Evolutionary conservation across 2,797 vertebrate species (phyloP).

Genomic region (Channallabes apus): DNA sequence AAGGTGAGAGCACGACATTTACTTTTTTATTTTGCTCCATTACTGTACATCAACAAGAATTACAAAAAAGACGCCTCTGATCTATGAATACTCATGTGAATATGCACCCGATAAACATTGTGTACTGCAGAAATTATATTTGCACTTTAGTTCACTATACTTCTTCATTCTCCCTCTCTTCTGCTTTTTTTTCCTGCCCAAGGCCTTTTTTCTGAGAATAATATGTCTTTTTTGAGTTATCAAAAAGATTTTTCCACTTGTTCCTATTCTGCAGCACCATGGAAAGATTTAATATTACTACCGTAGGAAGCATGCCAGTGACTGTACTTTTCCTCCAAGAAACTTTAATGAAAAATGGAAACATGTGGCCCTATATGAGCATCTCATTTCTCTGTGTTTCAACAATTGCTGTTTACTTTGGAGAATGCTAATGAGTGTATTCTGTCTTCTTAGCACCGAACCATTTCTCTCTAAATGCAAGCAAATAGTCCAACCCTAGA

Average conservation of each 20-base stretch:
- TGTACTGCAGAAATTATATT: conserved; percentile 25
- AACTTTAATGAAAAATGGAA: conserved; percentile 21
- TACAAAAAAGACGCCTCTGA: conserved; percentile 41
- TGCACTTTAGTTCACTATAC: background rate
- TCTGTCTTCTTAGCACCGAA: conserved; percentile 2
- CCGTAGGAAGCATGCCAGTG: background rate
- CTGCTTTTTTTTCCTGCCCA: background rate
- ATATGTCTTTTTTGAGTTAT: conserved; percentile 17
- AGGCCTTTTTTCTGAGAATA: conserved; percentile 11
- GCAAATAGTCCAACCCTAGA: background rate
- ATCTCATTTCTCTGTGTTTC: conserved; percentile 22
- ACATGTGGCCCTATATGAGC: conserved; percentile 14
- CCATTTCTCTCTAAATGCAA: conserved; percentile 6
- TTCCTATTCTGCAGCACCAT: conserved; percentile 5
- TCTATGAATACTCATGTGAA: conserved; percentile 30
- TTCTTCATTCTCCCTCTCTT: background rate
- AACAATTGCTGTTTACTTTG: conserved; percentile 14
- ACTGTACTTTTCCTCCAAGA: background rate
- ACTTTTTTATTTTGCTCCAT: background rate
- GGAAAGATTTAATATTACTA: conserved; percentile 22
- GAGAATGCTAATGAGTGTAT: conserved; percentile 6
- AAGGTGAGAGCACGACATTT: conserved; percentile 11
- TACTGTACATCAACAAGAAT: conserved; percentile 27
- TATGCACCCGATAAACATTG: background rate
- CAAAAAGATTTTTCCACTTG: conserved; percentile 4